A percentile compares a stretch with the other conserved stretches of the same genome.
Conservation (phyloP, 1,140 invertebrate genomes). For the Zeugodacus cucurbitae region DNA sequence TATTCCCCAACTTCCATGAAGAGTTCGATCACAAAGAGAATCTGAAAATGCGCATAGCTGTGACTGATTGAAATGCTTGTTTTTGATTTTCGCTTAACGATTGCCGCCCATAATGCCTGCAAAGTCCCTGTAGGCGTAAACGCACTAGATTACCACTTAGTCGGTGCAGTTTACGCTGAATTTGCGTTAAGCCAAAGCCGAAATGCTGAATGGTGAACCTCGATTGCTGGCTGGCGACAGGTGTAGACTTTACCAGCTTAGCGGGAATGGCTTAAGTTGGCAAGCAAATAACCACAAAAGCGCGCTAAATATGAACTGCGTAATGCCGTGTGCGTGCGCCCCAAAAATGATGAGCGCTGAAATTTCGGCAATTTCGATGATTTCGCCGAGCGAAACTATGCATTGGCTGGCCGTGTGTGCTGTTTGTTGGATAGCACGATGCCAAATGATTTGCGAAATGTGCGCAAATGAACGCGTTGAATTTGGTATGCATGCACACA, state of each 20-base stretch:
- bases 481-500: not conserved
- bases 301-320: not conserved
- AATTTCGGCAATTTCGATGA: not conserved
- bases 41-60: not conserved
- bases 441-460: not conserved
- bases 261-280: not conserved
- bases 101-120: not conserved
- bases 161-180: not conserved
- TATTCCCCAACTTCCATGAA: no score
- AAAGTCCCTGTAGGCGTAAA: not conserved
- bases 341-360: not conserved
- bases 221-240: not conserved
- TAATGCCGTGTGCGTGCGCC: not conserved
- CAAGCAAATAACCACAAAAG: not conserved
- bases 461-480: not conserved
- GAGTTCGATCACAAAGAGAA: not conserved
- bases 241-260: not conserved
- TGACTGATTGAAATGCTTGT: not conserved
- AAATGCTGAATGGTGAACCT: not conserved
- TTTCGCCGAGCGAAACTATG: not conserved
- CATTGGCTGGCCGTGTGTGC: not conserved
- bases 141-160: not conserved
- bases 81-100: not conserved
- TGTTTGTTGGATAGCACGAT: not conserved
- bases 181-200: not conserved